Evolutionary conservation across 1,140 invertebrate genomes (phyloP), one percentile per base, ranked within the genome.

Genomic region (Conus ventricosus): DNA sequence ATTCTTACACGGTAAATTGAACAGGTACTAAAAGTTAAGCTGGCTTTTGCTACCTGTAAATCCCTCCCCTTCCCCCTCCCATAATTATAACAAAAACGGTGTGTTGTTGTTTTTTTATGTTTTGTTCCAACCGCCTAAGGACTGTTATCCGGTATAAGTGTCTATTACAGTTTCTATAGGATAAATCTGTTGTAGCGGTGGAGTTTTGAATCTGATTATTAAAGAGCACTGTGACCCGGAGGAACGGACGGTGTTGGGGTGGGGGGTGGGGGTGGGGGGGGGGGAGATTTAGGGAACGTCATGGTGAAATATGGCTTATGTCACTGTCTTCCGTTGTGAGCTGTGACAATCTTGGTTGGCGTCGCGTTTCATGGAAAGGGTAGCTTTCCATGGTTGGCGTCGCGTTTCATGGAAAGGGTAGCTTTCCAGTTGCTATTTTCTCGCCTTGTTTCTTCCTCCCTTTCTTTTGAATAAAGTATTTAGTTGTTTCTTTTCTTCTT

Each of bases 1-100:
- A 39, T 78, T 39, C 39, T 27, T 78, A 78, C 76, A 78, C 76
- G 76, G 76, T 78, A 78, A 51, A 78, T 27, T 78, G 76, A 78
- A 78, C 76, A 27, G 76, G 76, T 78, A 78, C 7, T 78, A 78
- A 78, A 78, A 71, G 67, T 10, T 71, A 71, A 71, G 11, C 67
- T 7, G 23, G 13, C 67, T 23, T 13, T 23, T 0, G 11, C 7
- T 0, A 20, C 67, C 67, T 71, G 7, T 1, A 71, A 71, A 71
- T 20, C 60, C 60, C 17, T 4, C 39, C 39, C 39, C 39, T 39
- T 39, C 57, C 57, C 57, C 57, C 57, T 11, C 8, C 57, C 8
- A 60, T 60, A 60, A 60, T 15, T 11, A 15, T 60, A 4, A 8
- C 1, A 15, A 71, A 23, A 23, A 71, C 20, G 67, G 67, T 71